Conservation (phyloP, 2,888 invertebrate species). For the Pomacea canaliculata region DNA sequence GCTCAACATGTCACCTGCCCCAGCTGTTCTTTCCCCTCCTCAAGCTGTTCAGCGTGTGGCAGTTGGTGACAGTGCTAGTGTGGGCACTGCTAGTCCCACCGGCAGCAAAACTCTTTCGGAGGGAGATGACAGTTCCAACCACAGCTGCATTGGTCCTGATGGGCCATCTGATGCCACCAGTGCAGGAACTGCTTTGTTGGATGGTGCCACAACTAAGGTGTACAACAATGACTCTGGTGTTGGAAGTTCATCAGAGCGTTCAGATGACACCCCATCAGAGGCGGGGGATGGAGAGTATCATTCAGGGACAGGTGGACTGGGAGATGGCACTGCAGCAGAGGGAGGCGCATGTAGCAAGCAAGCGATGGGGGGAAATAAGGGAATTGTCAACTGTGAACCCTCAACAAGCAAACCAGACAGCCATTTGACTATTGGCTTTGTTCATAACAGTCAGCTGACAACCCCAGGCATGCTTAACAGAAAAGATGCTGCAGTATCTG, state of each 20-base stretch:
- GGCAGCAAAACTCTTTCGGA: slow-evolving; percentile 41
- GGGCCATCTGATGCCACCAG: slow-evolving; percentile 37
- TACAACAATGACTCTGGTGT: slow-evolving; percentile 64
- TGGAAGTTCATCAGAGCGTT: slow-evolving; percentile 61
- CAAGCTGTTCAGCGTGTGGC: slow-evolving; percentile 7
- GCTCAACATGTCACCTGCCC: slow-evolving; percentile 21
- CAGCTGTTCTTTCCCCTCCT: slow-evolving; percentile 8
- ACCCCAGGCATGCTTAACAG: not conserved
- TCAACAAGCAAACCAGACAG: slow-evolving; percentile 29
- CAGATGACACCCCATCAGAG: slow-evolving; percentile 60
- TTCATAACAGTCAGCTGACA: slow-evolving; percentile 31
- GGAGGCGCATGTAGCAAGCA: slow-evolving; percentile 22
- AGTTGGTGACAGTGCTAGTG: slow-evolving; percentile 19
- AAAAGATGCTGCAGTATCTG: slow-evolving; percentile 7
- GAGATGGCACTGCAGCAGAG: not conserved
- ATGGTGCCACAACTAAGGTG: slow-evolving; percentile 45
- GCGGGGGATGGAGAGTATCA: slow-evolving; percentile 55
- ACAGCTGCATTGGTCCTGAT: slow-evolving; percentile 50
- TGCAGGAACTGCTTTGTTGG: slow-evolving; percentile 43
- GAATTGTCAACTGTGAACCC: slow-evolving; percentile 24
- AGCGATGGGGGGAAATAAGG: slow-evolving; percentile 9
- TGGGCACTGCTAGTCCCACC: slow-evolving; percentile 30
- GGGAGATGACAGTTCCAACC: slow-evolving; percentile 59
- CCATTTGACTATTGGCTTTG: slow-evolving; percentile 53
- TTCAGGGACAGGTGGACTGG: slow-evolving; percentile 28